Conservation (phyloP, 2,888 invertebrate species). For the Himalopsyche tibetana region DNA sequence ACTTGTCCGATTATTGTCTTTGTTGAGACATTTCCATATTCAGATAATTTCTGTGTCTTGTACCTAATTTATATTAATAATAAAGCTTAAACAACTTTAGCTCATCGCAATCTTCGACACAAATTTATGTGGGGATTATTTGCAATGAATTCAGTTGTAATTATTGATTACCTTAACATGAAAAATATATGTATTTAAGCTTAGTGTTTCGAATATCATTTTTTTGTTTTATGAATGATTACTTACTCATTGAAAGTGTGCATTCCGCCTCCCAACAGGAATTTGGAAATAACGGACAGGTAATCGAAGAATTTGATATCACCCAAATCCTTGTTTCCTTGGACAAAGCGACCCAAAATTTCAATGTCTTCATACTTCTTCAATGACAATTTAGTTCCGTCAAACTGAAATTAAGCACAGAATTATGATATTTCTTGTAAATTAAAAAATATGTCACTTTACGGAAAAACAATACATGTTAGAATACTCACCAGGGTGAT, state of each 20-base stretch:
- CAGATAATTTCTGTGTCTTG: no score
- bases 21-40: no score
- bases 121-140: no score
- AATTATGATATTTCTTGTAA: background rate
- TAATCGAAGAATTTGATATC: constrained; percentile 76
- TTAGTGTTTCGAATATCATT: no score
- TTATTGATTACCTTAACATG: no score
- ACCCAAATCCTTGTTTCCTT: constrained; percentile 73
- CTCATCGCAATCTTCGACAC: no score
- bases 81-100: no score
- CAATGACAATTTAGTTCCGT: constrained; percentile 71
- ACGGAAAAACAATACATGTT: background rate
- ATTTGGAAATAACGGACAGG: constrained; percentile 76
- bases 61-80: no score
- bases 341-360: constrained; percentile 74
- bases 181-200: no score
- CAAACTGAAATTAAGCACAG: constrained; percentile 62
- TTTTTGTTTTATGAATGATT: no score
- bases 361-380: constrained; percentile 74
- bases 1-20: no score
- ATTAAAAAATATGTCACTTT: background rate
- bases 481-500: constrained; percentile 65
- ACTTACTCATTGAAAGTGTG: constrained; percentile 68
- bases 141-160: no score
- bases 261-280: constrained; percentile 69